A percentile compares a stretch with the other conserved stretches of the same genome.
These are phyloP conservation scores for Siphlonurus alternatus DNA, from an alignment of 2,888 invertebrate genomes.

Conservation along the genomic window DNA sequence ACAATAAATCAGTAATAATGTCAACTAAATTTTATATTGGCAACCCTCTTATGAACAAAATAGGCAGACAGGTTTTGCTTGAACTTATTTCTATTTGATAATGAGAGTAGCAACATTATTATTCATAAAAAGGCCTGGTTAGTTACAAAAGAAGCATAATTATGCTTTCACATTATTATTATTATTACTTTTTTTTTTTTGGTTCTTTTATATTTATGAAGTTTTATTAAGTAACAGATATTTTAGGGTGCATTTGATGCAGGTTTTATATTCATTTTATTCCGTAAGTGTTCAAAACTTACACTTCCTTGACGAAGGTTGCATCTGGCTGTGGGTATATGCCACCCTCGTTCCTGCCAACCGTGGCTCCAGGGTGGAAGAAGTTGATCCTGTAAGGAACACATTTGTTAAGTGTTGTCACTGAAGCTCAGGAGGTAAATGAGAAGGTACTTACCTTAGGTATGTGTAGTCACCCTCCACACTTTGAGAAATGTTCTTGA, in stretches of 20 bases:
- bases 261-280: too few species aligned
- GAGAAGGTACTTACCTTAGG: conserved; percentile 35
- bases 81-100: neutral
- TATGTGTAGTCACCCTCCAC: conserved; percentile 99
- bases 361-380: conserved; percentile 93
- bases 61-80: neutral
- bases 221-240: too few species aligned
- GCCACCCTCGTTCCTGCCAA: conserved; percentile 84
- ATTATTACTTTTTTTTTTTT: too few species aligned
- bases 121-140: too few species aligned
- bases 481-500: conserved; percentile 97
- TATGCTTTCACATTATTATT: too few species aligned
- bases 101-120: too few species aligned
- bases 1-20: conserved; percentile 5
- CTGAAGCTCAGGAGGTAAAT: neutral
- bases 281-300: too few species aligned
- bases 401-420: neutral
- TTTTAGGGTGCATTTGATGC: too few species aligned
- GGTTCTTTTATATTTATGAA: too few species aligned
- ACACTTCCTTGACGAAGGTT: conserved; percentile 96
- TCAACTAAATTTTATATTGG: conserved; percentile 1
- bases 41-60: neutral
- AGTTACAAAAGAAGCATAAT: too few species aligned
- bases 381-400: conserved; percentile 60
- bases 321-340: conserved; percentile 89